phyloP scores from a whole-genome alignment of 2,797 vertebrate species.

The Hyperoplus immaculatus region DNA sequence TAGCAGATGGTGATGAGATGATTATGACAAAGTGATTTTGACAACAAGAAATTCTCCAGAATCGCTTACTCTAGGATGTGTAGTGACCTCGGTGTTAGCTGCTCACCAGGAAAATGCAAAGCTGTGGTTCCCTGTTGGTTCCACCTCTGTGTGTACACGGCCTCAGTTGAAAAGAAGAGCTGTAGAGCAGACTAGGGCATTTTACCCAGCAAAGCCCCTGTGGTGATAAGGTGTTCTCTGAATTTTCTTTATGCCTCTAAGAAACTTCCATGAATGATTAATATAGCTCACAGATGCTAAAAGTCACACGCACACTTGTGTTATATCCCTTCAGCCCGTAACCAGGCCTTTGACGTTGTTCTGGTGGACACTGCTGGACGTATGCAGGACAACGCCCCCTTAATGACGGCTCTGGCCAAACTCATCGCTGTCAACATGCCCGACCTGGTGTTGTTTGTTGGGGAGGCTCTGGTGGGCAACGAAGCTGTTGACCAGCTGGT shows the following conservation, averaged over 20 bases:
- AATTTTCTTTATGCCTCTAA: too few relatives aligned
- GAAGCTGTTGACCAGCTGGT: conserved; percentile 99
- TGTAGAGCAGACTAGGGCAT: neutral
- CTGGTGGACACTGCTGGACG: conserved; percentile 98
- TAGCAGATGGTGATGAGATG: too few relatives aligned
- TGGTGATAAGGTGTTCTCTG: neutral
- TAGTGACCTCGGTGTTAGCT: neutral
- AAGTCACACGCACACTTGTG: neutral
- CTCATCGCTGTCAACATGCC: conserved; percentile 97
- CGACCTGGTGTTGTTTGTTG: conserved; percentile 96
- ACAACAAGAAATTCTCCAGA: too few relatives aligned
- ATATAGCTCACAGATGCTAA: neutral
- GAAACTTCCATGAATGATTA: conserved; percentile 5
- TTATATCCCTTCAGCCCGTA: conserved; percentile 86
- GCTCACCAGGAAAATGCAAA: neutral
- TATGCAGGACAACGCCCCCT: conserved; percentile 98
- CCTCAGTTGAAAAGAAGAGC: neutral
- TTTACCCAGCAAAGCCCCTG: neutral
- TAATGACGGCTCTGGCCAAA: conserved; percentile 98
- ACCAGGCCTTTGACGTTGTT: conserved; percentile 96
- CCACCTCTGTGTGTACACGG: neutral
- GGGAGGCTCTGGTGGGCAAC: conserved; percentile 97
- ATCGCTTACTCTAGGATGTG: neutral
- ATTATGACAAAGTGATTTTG: too few relatives aligned
- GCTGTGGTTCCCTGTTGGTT: neutral